Conservation (phyloP, 2,797 vertebrate genomes). For the Microctenopoma stevenorrisi region DNA sequence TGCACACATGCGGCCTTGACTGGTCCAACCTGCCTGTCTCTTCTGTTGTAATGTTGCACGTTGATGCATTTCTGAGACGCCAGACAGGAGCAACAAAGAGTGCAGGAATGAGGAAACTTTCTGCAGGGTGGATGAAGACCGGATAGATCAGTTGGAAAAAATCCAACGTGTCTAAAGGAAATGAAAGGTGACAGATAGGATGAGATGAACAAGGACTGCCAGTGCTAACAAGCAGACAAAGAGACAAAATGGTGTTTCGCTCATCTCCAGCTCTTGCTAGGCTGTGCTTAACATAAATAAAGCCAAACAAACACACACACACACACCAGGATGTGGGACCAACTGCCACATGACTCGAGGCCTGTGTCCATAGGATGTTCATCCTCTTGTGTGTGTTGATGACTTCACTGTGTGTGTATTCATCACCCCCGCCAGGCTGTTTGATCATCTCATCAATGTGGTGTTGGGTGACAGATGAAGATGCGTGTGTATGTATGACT, state of each 20-base stretch:
- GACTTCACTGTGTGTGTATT: conserved; percentile 49
- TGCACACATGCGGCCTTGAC: conserved; percentile 40
- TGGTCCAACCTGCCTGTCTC: conserved; percentile 67
- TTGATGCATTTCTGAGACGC: conserved; percentile 47
- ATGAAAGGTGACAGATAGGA: conserved; percentile 48
- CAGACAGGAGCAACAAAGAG: conserved; percentile 53
- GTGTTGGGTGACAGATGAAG: conserved; percentile 40
- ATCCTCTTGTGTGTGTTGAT: conserved; percentile 81
- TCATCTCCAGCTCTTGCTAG: conserved; percentile 21
- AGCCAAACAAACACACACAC: conserved; percentile 38
- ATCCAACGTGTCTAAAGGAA: conserved; percentile 80
- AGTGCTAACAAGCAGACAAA: background rate
- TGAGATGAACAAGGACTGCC: conserved; percentile 19
- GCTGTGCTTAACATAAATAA: conserved; percentile 31
- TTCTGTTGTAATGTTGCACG: conserved; percentile 62
- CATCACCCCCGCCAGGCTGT: conserved; percentile 49
- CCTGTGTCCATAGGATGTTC: conserved; percentile 80
- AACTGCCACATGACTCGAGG: conserved; percentile 71
- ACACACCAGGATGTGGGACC: conserved; percentile 79
- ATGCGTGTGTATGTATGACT: conserved; percentile 13
- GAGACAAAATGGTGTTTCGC: conserved; percentile 17
- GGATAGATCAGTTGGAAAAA: conserved; percentile 72
- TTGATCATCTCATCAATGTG: conserved; percentile 51
- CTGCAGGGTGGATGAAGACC: conserved; percentile 47
- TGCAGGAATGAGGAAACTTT: conserved; percentile 89